phyloP scores from a whole-genome alignment of 1,140 invertebrate genomes.

The Tenebrio molitor region DNA sequence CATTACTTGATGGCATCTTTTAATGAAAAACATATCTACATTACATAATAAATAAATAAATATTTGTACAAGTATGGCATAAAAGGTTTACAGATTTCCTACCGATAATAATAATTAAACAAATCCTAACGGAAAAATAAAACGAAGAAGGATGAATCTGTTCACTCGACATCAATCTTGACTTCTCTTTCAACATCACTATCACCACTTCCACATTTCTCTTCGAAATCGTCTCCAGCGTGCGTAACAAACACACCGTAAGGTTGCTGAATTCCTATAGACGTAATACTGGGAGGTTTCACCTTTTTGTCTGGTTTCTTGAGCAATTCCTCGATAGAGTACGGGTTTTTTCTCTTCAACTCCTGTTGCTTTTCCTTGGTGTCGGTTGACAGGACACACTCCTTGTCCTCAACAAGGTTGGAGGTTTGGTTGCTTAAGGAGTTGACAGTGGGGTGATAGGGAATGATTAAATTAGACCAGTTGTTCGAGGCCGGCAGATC shows the following conservation, averaged over 20 bases:
- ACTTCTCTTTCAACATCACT: slow-evolving; percentile 54
- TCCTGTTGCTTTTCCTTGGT: slow-evolving; percentile 55
- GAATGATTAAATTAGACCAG: slow-evolving; percentile 71
- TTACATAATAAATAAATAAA: slow-evolving; percentile 44
- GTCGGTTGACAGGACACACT: slow-evolving; percentile 20
- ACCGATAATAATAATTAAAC: no score
- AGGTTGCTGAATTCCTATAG: slow-evolving; percentile 59
- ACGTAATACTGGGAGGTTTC: slow-evolving; percentile 56
- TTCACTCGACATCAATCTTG: slow-evolving; percentile 58
- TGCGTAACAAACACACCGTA: slow-evolving; percentile 59
- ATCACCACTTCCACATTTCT: slow-evolving; percentile 48
- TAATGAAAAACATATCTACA: slow-evolving; percentile 12
- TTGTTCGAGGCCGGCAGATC: slow-evolving; percentile 65
- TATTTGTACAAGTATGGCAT: slow-evolving; percentile 44
- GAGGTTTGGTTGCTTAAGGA: slow-evolving; percentile 14
- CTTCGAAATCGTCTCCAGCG: slow-evolving; percentile 38
- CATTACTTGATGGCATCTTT: slow-evolving; percentile 5
- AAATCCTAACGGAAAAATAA: no score
- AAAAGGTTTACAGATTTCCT: background rate
- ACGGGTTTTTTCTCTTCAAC: slow-evolving; percentile 81
- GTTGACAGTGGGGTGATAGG: slow-evolving; percentile 62
- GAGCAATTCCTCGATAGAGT: slow-evolving; percentile 87
- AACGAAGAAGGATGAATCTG: no score
- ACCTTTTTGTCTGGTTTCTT: slow-evolving; percentile 79
- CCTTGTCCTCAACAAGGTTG: slow-evolving; percentile 22